These are phyloP conservation scores for Sycobia sp. DNA, from an alignment of 1,140 invertebrate species.

Conservation along the genomic window DNA sequence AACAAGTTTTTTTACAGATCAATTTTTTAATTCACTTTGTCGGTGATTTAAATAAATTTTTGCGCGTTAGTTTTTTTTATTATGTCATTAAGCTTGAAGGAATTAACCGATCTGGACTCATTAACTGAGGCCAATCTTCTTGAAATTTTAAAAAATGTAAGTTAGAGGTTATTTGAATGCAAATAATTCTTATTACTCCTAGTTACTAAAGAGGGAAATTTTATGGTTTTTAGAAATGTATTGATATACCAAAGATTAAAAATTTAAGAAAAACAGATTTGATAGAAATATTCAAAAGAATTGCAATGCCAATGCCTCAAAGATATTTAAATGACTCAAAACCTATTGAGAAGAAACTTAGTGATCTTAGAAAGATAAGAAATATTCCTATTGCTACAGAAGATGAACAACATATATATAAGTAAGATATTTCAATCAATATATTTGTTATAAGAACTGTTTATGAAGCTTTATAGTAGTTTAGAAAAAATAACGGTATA, in stretches of 20 bases:
- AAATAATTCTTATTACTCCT: slow-evolving; percentile 6
- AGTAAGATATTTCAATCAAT: slow-evolving; percentile 28
- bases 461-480: too few species aligned
- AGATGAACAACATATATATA: slow-evolving; percentile 9
- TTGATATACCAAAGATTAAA: slow-evolving; percentile 37
- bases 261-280: slow-evolving; percentile 41
- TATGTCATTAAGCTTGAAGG: slow-evolving; percentile 36
- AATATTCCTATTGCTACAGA: slow-evolving; percentile 19
- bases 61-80: too few species aligned
- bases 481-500: too few species aligned
- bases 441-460: neutral
- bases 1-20: too few species aligned
- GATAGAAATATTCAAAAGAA: slow-evolving; percentile 45
- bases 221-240: slow-evolving; percentile 45
- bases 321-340: slow-evolving; percentile 33
- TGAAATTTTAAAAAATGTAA: slow-evolving; percentile 45
- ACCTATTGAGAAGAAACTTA: slow-evolving; percentile 36
- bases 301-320: slow-evolving; percentile 48
- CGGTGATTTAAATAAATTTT: too few species aligned
- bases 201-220: slow-evolving; percentile 12
- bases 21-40: too few species aligned
- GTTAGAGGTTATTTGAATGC: slow-evolving; percentile 32
- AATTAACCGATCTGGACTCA: slow-evolving; percentile 42
- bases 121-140: slow-evolving; percentile 44
- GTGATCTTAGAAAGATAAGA: slow-evolving; percentile 23